Evolutionary conservation across 2,113 vertebrate species (phyloP).

Genomic region (Coptodon bakossiorum): DNA sequence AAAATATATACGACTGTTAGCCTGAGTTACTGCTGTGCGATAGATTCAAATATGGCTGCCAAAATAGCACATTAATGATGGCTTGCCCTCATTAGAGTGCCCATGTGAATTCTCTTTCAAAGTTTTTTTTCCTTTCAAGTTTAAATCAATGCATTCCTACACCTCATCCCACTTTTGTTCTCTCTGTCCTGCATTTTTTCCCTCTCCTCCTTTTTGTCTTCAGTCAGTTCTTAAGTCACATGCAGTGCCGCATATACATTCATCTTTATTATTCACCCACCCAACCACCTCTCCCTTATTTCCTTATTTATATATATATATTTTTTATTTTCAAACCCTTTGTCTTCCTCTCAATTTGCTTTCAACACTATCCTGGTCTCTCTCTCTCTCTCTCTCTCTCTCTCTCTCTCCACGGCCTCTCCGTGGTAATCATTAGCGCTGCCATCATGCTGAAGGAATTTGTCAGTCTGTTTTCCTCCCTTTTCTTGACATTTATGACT

Average conservation of each 20-base stretch:
- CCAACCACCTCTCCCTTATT: background rate
- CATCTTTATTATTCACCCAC: background rate
- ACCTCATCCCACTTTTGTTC: background rate
- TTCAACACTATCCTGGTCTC: background rate
- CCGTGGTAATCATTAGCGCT: constrained; percentile 46
- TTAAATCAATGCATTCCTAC: constrained; percentile 2
- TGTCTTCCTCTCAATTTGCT: background rate
- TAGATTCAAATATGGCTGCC: background rate
- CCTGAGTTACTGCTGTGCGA: background rate
- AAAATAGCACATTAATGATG: background rate
- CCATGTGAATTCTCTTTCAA: background rate
- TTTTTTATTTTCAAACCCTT: background rate
- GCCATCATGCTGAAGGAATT: constrained; percentile 39
- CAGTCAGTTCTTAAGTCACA: background rate
- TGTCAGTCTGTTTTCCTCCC: constrained; percentile 57
- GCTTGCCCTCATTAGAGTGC: background rate
- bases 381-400: background rate
- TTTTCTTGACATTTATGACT: constrained; percentile 61
- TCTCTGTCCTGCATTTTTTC: background rate
- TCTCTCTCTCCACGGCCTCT: background rate
- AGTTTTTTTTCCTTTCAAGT: background rate
- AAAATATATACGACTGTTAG: background rate
- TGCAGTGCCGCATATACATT: background rate
- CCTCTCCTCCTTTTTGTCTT: background rate
- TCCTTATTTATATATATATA: background rate